Percentiles rank a stretch among this genome's conserved stretches.
Evolutionary conservation across 1,140 invertebrate species (phyloP).

Genomic region (Zaprionus taronus): DNA sequence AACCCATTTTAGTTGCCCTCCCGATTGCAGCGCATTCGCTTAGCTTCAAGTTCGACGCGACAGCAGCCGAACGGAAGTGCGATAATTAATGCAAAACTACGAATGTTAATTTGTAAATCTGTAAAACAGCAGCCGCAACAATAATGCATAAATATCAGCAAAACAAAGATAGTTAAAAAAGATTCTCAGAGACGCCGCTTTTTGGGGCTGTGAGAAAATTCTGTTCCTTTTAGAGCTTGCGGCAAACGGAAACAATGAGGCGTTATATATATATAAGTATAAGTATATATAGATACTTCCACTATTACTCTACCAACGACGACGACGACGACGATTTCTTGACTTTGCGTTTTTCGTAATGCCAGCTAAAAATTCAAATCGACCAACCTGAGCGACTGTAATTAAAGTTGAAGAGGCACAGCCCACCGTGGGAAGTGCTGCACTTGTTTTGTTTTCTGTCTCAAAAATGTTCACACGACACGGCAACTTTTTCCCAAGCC

Average conservation of each 20-base stretch:
- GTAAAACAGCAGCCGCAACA: constrained; percentile 50
- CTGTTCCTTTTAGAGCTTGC: constrained; percentile 56
- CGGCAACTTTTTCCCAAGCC: constrained; percentile 68
- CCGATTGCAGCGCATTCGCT: neutral
- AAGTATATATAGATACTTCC: constrained; percentile 2
- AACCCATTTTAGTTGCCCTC: neutral
- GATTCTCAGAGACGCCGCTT: constrained; percentile 58
- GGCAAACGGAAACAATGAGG: constrained; percentile 73
- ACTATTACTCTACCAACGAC: constrained; percentile 2
- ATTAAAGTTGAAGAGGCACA: constrained; percentile 69
- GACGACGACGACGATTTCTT: constrained; percentile 42
- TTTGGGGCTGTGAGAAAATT: constrained; percentile 80
- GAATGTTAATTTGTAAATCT: constrained; percentile 80
- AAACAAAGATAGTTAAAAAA: constrained; percentile 63
- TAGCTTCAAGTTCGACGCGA: constrained; percentile 21
- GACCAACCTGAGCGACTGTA: constrained; percentile 64
- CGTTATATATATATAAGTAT: constrained; percentile 51
- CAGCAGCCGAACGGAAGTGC: constrained; percentile 56
- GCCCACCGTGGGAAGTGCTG: constrained; percentile 73
- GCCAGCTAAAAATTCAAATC: constrained; percentile 56
- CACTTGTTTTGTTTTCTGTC: constrained; percentile 71
- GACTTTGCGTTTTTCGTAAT: constrained; percentile 71
- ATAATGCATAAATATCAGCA: constrained; percentile 73
- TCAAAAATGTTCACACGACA: constrained; percentile 73
- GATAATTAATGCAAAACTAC: constrained; percentile 78